phyloP scores from a whole-genome alignment of 92 coral and sea anemone species.

The Epizoanthus stellaris region DNA sequence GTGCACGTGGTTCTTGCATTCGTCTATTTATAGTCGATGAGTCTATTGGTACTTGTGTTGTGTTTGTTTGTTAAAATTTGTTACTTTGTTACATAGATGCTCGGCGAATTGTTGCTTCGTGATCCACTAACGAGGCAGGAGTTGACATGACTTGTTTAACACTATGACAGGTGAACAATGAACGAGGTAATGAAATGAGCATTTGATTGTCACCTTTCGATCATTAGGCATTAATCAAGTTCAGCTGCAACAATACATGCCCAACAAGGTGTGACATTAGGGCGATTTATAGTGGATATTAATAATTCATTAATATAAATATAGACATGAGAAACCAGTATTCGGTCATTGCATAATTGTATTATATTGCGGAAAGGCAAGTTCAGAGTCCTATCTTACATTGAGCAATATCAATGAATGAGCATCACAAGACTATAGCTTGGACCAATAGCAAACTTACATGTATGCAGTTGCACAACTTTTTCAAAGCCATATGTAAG shows the following conservation, averaged over 20 bases:
- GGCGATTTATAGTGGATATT: background rate
- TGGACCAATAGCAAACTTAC: too few relatives aligned
- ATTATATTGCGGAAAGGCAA: too few relatives aligned
- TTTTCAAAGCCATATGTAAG: too few relatives aligned
- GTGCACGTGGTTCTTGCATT: background rate
- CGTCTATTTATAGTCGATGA: background rate
- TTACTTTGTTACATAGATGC: background rate
- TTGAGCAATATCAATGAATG: too few relatives aligned
- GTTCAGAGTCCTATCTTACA: too few relatives aligned
- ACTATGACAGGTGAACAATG: conserved; percentile 24
- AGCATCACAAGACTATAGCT: too few relatives aligned
- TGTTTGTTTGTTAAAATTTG: background rate
- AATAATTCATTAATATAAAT: too few relatives aligned
- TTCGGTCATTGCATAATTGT: background rate
- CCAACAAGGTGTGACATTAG: conserved; percentile 28
- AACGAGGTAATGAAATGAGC: conserved; percentile 22
- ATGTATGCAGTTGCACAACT: too few relatives aligned
- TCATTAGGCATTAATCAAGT: conserved; percentile 36
- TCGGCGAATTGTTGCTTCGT: conserved; percentile 3
- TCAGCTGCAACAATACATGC: conserved; percentile 21
- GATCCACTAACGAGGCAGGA: background rate
- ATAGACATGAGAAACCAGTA: background rate
- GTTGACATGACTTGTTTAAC: conserved; percentile 21
- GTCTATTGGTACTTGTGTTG: background rate
- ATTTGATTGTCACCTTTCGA: conserved; percentile 27